These are phyloP conservation scores for Drosophila neocordata DNA, from an alignment of 1,140 invertebrate species.

Conservation along the genomic window DNA sequence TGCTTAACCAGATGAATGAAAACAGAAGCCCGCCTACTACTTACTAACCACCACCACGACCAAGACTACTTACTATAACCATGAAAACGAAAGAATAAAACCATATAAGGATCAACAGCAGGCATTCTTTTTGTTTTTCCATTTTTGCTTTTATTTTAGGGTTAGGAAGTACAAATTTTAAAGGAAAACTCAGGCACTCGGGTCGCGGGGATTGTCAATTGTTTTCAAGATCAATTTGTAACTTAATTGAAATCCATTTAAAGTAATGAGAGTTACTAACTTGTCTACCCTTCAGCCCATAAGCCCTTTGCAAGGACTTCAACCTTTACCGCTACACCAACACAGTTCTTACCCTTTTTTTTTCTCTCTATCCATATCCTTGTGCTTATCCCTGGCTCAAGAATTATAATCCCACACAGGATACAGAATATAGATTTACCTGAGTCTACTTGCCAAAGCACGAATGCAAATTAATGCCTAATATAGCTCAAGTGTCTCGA, in stretches of 20 bases:
- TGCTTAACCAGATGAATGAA: slow-evolving; percentile 54
- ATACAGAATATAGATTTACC: slow-evolving; percentile 27
- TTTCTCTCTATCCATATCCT: slow-evolving; percentile 26
- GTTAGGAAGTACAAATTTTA: slow-evolving; percentile 44
- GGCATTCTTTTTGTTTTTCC: slow-evolving; percentile 35
- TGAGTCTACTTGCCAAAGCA: slow-evolving; percentile 56
- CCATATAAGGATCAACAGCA: slow-evolving; percentile 20
- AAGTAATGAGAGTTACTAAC: slow-evolving; percentile 82
- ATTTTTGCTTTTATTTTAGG: slow-evolving; percentile 11
- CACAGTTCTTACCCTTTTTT: slow-evolving; percentile 28
- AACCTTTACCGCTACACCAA: slow-evolving; percentile 37
- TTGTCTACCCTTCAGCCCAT: slow-evolving; percentile 49
- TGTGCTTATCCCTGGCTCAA: slow-evolving; percentile 65
- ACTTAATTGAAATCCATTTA: slow-evolving; percentile 83
- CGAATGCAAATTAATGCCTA: slow-evolving; percentile 70
- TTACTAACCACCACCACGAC: slow-evolving; percentile 1
- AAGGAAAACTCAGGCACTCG: slow-evolving; percentile 51
- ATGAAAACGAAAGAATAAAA: slow-evolving; percentile 2
- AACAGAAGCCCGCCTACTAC: slow-evolving; percentile 43
- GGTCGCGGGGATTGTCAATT: slow-evolving; percentile 77
- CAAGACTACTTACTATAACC: slow-evolving; percentile 1
- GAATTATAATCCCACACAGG: slow-evolving; percentile 63
- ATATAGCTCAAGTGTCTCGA: slow-evolving; percentile 43
- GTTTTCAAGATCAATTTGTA: slow-evolving; percentile 82
- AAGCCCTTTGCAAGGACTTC: slow-evolving; percentile 8